Conservation (phyloP, 2,797 vertebrate genomes). For the Pempheris klunzingeri region DNA sequence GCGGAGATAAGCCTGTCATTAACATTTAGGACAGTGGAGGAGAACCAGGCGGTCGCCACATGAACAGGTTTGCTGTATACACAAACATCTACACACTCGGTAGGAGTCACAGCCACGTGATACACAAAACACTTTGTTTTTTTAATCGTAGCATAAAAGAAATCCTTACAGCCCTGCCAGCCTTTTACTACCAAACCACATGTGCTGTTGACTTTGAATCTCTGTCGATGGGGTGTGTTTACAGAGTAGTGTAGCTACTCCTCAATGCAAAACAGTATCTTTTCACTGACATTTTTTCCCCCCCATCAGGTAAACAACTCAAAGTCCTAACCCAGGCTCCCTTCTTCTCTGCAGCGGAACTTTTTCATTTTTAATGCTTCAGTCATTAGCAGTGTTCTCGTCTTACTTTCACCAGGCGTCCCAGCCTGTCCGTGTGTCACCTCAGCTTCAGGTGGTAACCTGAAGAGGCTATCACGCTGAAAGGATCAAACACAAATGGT, state of each 20-base stretch:
- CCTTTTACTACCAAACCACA: background rate
- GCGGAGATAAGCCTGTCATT: slow-evolving; percentile 12
- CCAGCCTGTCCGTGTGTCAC: slow-evolving; percentile 32
- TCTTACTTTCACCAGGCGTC: slow-evolving; percentile 71
- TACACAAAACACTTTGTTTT: background rate
- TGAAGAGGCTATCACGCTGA: slow-evolving; percentile 64
- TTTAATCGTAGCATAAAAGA: background rate
- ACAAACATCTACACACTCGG: slow-evolving; percentile 10
- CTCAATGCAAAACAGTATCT: slow-evolving; percentile 15
- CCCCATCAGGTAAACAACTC: slow-evolving; percentile 59
- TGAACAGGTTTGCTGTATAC: background rate
- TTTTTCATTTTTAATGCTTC: slow-evolving; percentile 80
- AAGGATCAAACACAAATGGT: slow-evolving; percentile 50
- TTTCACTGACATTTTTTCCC: slow-evolving; percentile 25
- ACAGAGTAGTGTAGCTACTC: slow-evolving; percentile 15
- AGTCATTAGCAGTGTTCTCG: slow-evolving; percentile 66
- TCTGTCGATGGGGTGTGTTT: slow-evolving; percentile 28
- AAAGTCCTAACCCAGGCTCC: background rate
- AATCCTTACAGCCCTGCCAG: background rate
- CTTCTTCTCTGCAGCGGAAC: slow-evolving; percentile 22
- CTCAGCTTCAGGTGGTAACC: slow-evolving; percentile 63
- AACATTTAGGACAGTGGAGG: slow-evolving; percentile 2
- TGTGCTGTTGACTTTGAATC: slow-evolving; percentile 26
- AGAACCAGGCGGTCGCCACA: slow-evolving; percentile 30
- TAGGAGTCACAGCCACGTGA: background rate